Evolutionary conservation across 2,797 vertebrate species (phyloP), one percentile per base, ranked within the genome.

Genomic region (Manis pentadactyla): DNA sequence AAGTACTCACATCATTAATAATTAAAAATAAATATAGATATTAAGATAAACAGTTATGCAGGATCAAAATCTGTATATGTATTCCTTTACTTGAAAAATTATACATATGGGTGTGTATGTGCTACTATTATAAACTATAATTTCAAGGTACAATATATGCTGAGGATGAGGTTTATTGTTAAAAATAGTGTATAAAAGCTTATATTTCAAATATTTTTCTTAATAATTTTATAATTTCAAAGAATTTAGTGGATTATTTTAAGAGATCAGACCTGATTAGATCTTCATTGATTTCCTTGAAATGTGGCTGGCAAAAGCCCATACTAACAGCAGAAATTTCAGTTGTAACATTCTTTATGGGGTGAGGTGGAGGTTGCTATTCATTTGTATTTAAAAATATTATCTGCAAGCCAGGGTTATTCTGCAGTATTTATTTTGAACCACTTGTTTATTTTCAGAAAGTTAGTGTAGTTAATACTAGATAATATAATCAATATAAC

Each of bases 11-110:
- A 75, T 34, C 17, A 77, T 39, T 49, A 49, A 68, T 25, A 89
- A 51, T 21, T 51, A 42, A 85, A 92, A 87, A 79, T 81, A 86
- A 63, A 68, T 61, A 78, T 37, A 63, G 82, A 19, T 55, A 68
- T 66, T 81, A 46, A 71, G 86, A 84, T 37, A 68, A 74, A 34
- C 15, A 49, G 19, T 49, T 61, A 8, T 23, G 1, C 27, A 61
- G 53, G 11, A 59, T 9, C 39, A 83, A 23, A 87, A 78, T 83
- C 8, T 23, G 55, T 42, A 75, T 39, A 59, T 66, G 19, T 5
- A 64, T 42, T 27, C 11, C 13, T 78, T 78, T 91, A 83, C 17
- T 64, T 71, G 51, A 49, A 90, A 29, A 37, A 82, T 29, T 75
- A 69, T 9, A n/a, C 34, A 25, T 25, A 5, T n/a, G 39, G 37